phyloP scores from a whole-genome alignment of 1,140 invertebrate genomes.

The Cryptotermes secundus region DNA sequence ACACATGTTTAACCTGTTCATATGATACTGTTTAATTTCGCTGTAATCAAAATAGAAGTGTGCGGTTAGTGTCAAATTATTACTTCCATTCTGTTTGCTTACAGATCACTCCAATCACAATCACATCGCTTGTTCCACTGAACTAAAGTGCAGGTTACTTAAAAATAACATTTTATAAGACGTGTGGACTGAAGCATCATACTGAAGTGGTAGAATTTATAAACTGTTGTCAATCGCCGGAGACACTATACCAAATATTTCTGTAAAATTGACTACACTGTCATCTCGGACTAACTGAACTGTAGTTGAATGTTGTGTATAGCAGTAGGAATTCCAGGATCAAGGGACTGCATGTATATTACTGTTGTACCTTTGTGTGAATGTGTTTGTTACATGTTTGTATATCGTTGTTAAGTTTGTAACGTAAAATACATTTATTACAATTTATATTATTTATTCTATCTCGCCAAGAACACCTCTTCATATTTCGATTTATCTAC shows the following conservation, averaged over 20 bases:
- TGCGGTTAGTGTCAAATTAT: too few species aligned
- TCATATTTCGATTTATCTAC: too few species aligned
- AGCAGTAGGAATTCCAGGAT: not conserved
- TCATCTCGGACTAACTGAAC: too few species aligned
- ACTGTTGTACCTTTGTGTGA: not conserved
- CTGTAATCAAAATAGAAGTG: too few species aligned
- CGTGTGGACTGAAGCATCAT: too few species aligned
- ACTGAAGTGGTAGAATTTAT: not conserved
- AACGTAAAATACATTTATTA: not conserved
- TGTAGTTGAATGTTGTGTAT: not conserved
- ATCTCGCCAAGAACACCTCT: not conserved
- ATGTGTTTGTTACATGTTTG: not conserved
- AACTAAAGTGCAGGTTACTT: too few species aligned
- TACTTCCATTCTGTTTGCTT: too few species aligned
- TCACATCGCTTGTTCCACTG: too few species aligned
- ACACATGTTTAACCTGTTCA: too few species aligned
- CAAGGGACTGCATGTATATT: not conserved
- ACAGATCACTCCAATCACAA: too few species aligned
- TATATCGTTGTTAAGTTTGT: conserved; percentile 2
- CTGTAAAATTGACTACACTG: not conserved
- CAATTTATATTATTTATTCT: not conserved
- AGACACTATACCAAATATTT: not conserved
- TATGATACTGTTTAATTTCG: too few species aligned
- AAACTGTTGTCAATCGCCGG: not conserved
- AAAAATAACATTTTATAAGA: too few species aligned